Conservation (phyloP, 2,113 vertebrate species). For the Coreoperca whiteheadi region DNA sequence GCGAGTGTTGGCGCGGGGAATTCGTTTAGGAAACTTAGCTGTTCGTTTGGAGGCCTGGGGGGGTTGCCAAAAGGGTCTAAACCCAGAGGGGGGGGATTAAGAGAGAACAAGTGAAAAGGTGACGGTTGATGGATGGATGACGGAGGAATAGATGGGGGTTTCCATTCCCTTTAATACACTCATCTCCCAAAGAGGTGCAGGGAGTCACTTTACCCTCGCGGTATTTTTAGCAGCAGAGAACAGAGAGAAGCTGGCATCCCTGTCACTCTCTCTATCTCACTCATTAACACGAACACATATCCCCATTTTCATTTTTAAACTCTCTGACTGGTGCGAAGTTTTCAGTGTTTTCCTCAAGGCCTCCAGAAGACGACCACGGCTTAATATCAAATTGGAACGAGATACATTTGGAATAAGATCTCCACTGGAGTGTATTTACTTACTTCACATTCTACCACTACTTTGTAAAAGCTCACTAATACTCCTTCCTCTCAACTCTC, state of each 20-base stretch:
- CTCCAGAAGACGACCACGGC: not conserved
- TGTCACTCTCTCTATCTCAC: slow-evolving; percentile 18
- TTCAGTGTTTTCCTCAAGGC: not conserved
- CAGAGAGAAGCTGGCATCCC: slow-evolving; percentile 27
- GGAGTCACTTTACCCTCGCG: slow-evolving; percentile 56
- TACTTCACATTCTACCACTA: not conserved
- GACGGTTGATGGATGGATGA: slow-evolving; percentile 40
- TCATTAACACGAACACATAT: slow-evolving; percentile 12
- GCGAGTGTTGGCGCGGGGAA: not conserved
- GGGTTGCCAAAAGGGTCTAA: slow-evolving; percentile 2
- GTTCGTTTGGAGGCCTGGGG: not conserved
- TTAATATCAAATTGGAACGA: not conserved
- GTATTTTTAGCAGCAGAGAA: slow-evolving; percentile 68
- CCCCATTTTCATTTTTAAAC: not conserved
- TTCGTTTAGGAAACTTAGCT: not conserved
- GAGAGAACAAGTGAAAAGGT: slow-evolving; percentile 56
- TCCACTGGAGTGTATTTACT: not conserved
- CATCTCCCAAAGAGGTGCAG: slow-evolving; percentile 58
- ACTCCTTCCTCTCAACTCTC: not conserved
- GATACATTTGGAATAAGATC: not conserved
- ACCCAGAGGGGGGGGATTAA: slow-evolving; percentile 46
- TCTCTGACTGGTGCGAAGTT: not conserved
- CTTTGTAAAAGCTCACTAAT: not conserved
- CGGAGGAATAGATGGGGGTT: slow-evolving; percentile 41
- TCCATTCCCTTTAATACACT: slow-evolving; percentile 61